phyloP scores from a whole-genome alignment of 2,113 vertebrate genomes.

The Corythornis vintsioides region DNA sequence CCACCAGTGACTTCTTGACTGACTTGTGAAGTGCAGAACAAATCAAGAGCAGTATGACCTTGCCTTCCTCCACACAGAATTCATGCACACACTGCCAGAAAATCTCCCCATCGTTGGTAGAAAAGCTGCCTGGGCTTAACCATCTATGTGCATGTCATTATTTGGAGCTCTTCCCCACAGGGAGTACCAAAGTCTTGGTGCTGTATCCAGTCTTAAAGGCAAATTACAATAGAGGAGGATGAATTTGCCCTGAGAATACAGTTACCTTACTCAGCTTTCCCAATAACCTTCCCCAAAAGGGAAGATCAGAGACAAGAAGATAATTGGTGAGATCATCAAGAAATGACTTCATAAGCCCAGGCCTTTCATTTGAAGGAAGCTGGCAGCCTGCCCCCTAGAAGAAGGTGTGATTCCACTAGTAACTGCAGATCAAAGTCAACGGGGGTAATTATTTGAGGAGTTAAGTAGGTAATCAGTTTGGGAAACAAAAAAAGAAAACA shows the following conservation, averaged over 20 bases:
- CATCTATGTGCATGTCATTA: not conserved
- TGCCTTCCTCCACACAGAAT: not conserved
- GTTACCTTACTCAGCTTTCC: slow-evolving; percentile 55
- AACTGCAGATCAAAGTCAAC: slow-evolving; percentile 60
- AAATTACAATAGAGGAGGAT: not conserved
- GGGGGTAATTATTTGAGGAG: slow-evolving; percentile 61
- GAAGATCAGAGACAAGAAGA: slow-evolving; percentile 64
- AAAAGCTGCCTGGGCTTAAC: not conserved
- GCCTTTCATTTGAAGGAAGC: slow-evolving; percentile 54
- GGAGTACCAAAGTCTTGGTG: not conserved
- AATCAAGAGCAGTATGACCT: not conserved
- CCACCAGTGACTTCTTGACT: not conserved
- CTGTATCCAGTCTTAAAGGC: not conserved
- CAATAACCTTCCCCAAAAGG: slow-evolving; percentile 52
- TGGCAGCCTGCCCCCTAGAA: slow-evolving; percentile 53
- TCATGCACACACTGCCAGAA: not conserved
- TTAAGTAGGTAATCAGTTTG: slow-evolving; percentile 54
- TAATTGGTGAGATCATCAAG: slow-evolving; percentile 63
- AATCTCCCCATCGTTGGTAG: not conserved
- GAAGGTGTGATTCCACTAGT: slow-evolving; percentile 50
- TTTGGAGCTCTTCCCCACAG: not conserved
- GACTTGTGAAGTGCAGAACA: not conserved
- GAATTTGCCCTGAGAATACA: slow-evolving; percentile 33
- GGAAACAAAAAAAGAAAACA: slow-evolving; percentile 20
- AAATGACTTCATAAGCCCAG: slow-evolving; percentile 53